These are phyloP conservation scores for Halcyon badia DNA, from an alignment of 2,797 vertebrate genomes.

Conservation along the genomic window DNA sequence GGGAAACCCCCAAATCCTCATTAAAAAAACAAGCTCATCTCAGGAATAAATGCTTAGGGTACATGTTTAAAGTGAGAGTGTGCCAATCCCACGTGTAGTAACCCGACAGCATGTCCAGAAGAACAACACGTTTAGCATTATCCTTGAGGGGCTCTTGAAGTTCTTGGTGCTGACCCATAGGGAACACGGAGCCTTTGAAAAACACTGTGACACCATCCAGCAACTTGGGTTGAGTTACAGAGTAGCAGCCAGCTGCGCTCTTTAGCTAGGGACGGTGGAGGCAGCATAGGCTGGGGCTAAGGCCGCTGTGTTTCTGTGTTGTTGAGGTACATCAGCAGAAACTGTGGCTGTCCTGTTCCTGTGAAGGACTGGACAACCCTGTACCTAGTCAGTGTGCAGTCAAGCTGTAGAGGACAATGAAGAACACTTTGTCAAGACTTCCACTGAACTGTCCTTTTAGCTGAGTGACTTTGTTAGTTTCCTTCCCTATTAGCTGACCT, in stretches of 20 bases:
- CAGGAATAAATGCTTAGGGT: not conserved
- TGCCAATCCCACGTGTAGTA: not conserved
- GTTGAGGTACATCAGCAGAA: not conserved
- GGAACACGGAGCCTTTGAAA: not conserved
- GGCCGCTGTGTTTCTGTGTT: not conserved
- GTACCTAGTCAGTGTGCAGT: not conserved
- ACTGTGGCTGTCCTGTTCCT: not conserved
- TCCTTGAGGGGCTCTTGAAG: not conserved
- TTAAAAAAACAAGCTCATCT: not conserved
- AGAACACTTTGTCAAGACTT: not conserved
- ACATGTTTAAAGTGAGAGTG: not conserved
- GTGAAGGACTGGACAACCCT: not conserved
- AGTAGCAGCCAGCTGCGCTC: not conserved
- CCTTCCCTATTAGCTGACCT: not conserved
- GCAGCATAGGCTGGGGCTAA: not conserved
- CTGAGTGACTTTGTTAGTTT: not conserved
- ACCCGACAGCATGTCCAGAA: not conserved
- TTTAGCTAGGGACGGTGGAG: not conserved
- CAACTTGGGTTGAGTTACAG: not conserved
- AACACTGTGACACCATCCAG: not conserved
- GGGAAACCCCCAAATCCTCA: slow-evolving; percentile 14
- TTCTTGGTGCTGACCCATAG: not conserved
- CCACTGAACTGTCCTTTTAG: not conserved
- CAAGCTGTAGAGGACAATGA: not conserved
- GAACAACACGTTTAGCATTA: not conserved